Base-by-base conservation (phyloP, 2,888 invertebrate genomes). In the Eristalis arbustorum region DNA sequence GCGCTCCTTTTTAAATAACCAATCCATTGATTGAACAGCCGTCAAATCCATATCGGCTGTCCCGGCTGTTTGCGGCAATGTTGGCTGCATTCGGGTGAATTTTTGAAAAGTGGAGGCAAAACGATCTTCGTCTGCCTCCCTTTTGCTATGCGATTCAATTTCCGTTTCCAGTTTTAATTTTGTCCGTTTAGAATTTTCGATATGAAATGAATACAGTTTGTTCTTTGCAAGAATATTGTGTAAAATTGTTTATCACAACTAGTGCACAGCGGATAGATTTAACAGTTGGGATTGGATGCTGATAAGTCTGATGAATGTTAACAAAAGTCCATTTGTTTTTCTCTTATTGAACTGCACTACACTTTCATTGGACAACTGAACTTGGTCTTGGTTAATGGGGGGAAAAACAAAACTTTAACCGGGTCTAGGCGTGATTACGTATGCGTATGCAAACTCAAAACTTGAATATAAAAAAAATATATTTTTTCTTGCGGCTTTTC, bases 1-100 rank as follows among this genome's bases (percentile, higher is more conserved):
- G 94, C 97, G 95, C 94, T 98, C 97, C 95, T 98, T 98, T 95
- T 97, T 97, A 95, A 97, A 97, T 93, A 98, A 96, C 97, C 98
- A 98, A 95, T 98, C 97, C 97, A 98, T 97, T 93, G 97, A 97
- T 95, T 97, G 97, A 96, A 97, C 97, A 94, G 97, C 96, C 95
- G 97, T 97, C 94, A 97, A 96, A 95, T 97, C 97, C 95, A 97
- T 96, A 95, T 96, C 96, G 92, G 95, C 95, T 94, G 96, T 95
- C 95, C 95, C 95, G 90, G 92, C 92, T 92, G 94, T 93, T 92
- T 94, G 94, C 95, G 96, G 95, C 95, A 96, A 95, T 94, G 96
- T 95, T 93, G 96, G 96, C 95, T 96, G 96, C 96, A 96, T 96
- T 94, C 95, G 95, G 88, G 81, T 85, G 77, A 81, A 81, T 84